Base-by-base conservation (phyloP, 1,140 invertebrate genomes). In the Globodera ellingtonae region DNA sequence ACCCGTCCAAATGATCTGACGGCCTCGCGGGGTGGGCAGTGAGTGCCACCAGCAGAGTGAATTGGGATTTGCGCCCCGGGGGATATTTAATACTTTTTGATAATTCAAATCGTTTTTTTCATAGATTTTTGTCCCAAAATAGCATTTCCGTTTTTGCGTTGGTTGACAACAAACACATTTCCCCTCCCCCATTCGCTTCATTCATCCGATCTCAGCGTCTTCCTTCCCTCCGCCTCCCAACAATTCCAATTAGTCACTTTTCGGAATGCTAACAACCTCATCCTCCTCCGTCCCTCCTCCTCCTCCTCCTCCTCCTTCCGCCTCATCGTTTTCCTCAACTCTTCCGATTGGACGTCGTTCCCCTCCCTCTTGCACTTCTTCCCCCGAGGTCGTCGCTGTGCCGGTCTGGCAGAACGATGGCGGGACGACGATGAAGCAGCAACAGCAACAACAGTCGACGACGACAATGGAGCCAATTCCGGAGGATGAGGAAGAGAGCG, bases 401-500 rank as follows among this genome's bases (percentile, higher is more conserved):
- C 75, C 75, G 47, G 7, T 76, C 35, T 76, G 56, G 56, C 56
- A 24, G 15, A 13, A 75, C 7, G 44, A n/a, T 10, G 35, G 13
- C 59, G 15, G 13, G 46, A 3, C 15, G 62, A 2, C 18, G 62
- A 44, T 74, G 62, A 52, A 18, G 44, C 46, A 18, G 6, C 56
- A 62, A 3, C 35, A 35, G 6, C 56, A 62, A 62, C 18, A 62
- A 10, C 56, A 62, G 56, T 10, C 10, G 46, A n/a, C 52, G 52
- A 76, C 62, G 52, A 62, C 75, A n/a, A 76, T 76, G 75, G 75
- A 76, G 62, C 67, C 75, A 66, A 76, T 76, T 69, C 75, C 75
- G 62, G 75, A 76, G 67, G 75, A 67, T 47, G 75, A 76, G 47
- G 75, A 76, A 66, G 67, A 70, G 35, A 44, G 18, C 67, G 67